Evolutionary conservation across 2,888 invertebrate species (phyloP), one percentile per base, ranked within the genome.

Genomic region (Lasius fuliginosus): DNA sequence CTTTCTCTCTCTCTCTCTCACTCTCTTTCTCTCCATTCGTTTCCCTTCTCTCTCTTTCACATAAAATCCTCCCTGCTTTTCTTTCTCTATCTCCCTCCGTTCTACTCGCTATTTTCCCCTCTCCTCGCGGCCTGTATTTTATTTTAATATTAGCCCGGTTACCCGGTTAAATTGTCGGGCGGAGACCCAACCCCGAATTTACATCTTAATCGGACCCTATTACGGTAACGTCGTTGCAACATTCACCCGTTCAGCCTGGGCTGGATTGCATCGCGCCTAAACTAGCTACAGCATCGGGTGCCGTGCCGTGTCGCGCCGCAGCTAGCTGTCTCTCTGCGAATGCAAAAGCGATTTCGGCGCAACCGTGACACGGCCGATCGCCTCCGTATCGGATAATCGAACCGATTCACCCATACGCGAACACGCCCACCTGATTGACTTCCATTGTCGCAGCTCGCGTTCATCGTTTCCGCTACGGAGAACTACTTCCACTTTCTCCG

Each of bases 201-300:
- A 93, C 94, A 94, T 94, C 94, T 94, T 94, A 94, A 94, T 94
- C 94, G 93, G 92, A 90, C 91, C 93, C 93, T 92, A 93, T 94
- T 94, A 94, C 92, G 89, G 91, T 93, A 93, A 94, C 94, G 91
- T 92, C 92, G 92, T 93, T 93, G 92, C 91, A 90, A 83, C 90
- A 86, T 88, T 75, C 82, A 88, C 71, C 60, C 67, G 75, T 40
- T 27, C 42, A 64, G 71, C 58, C 84, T 67, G 73, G 53, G 85
- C 84, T 85, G 82, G 85, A 15, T 42, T 56, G 56, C 67, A 53
- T 18, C 64, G 64, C 85, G 86, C 88, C 85, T 64, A 77, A 30
- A 40, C 56, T 77, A 83, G 36, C 56, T 30, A 42, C 23, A 56
- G 46, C 75, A 75, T 42, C 76, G 8, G 62, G 49, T 27, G 8